phyloP scores from a whole-genome alignment of 2,113 vertebrate species.

The Hippopotamus amphibius region DNA sequence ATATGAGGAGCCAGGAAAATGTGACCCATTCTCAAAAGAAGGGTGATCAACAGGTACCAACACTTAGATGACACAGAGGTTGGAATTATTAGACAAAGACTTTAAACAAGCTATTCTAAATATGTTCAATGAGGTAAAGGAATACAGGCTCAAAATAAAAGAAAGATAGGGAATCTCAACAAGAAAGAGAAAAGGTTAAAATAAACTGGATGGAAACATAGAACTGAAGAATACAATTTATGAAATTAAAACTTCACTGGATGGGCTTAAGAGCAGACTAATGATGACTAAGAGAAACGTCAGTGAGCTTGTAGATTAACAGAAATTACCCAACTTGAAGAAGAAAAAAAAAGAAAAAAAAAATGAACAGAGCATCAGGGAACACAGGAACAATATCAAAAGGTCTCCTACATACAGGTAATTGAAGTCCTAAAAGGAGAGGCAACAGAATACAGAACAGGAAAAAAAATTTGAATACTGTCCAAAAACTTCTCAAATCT shows the following conservation, averaged over 20 bases:
- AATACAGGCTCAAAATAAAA: not conserved
- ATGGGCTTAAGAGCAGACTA: not conserved
- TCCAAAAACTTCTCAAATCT: not conserved
- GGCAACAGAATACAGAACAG: not conserved
- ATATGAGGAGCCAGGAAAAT: not conserved
- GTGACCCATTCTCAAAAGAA: not conserved
- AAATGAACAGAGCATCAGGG: not conserved
- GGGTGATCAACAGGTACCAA: not conserved
- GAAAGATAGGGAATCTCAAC: not conserved
- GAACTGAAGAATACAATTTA: not conserved
- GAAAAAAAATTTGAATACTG: not conserved
- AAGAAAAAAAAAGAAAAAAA: not conserved
- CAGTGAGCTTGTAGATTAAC: not conserved
- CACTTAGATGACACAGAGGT: not conserved
- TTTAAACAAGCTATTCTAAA: not conserved
- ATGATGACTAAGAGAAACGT: not conserved
- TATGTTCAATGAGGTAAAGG: not conserved
- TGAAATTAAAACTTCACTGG: conserved; percentile 13
- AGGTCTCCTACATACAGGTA: not conserved
- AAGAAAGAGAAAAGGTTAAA: not conserved
- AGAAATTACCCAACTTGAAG: not conserved
- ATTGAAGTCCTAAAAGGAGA: not conserved
- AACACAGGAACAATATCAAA: not conserved
- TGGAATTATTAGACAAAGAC: not conserved
- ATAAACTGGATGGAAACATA: not conserved